A percentile compares a stretch with the other conserved stretches of the same genome.
Evolutionary conservation across 2,797 vertebrate species (phyloP).

Genomic region (Lerista edwardsae): DNA sequence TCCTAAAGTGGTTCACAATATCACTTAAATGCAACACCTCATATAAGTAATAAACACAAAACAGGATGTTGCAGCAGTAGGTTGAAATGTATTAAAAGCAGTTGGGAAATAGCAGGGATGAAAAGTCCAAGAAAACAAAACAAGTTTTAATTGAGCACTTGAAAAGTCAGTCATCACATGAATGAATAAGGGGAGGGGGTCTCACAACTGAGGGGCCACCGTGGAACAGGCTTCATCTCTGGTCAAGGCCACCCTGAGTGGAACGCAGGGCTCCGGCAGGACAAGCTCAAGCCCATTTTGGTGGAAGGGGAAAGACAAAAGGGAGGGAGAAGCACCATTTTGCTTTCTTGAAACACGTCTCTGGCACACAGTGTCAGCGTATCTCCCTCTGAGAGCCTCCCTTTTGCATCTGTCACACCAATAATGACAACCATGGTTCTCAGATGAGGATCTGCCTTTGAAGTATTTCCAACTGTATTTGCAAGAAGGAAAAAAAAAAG

Average conservation of each 20-base stretch:
- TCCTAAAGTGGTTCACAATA: not conserved
- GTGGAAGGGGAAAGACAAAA: no score
- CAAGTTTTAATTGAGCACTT: not conserved
- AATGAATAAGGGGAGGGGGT: not conserved
- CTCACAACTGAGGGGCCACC: not conserved
- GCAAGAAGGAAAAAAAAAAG: slow-evolving; percentile 6
- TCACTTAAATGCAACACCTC: not conserved
- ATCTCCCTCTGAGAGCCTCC: no score
- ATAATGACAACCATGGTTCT: not conserved
- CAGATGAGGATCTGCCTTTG: not conserved
- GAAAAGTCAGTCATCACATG: not conserved
- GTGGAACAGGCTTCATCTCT: not conserved
- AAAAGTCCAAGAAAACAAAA: not conserved
- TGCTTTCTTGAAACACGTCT: no score
- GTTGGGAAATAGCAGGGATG: not conserved
- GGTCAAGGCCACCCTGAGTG: no score
- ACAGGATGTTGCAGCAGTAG: no score
- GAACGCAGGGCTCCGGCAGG: no score
- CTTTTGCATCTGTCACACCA: not conserved
- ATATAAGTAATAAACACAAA: not conserved
- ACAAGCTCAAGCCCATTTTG: no score
- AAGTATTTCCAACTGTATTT: not conserved
- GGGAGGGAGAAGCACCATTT: no score
- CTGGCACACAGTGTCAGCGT: no score
- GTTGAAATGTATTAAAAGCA: not conserved